Conservation (phyloP, 2,113 vertebrate species). For the Perca fluviatilis region DNA sequence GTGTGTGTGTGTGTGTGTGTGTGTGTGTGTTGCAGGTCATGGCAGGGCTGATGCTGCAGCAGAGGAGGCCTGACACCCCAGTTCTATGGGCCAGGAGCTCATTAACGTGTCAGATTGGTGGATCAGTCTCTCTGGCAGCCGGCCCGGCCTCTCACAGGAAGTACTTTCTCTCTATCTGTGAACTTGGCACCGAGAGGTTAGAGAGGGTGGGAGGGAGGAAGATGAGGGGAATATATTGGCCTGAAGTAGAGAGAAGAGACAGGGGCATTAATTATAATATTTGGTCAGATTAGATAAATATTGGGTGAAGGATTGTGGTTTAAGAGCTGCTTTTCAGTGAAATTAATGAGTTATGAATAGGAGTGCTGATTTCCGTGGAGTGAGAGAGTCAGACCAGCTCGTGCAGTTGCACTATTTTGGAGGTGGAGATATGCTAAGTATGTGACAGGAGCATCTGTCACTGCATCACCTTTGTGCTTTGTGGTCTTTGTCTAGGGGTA, state of each 20-base stretch:
- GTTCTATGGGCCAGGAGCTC: slow-evolving; percentile 87
- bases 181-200: slow-evolving; percentile 82
- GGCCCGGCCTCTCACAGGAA: slow-evolving; percentile 86
- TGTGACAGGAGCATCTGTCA: slow-evolving; percentile 76
- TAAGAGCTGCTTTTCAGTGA: slow-evolving; percentile 51
- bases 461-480: slow-evolving; percentile 77
- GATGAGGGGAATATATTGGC: slow-evolving; percentile 55
- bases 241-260: slow-evolving; percentile 45
- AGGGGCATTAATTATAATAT: slow-evolving; percentile 76
- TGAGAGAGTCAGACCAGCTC: slow-evolving; percentile 24
- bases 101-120: slow-evolving; percentile 97
- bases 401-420: slow-evolving; percentile 54
- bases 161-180: slow-evolving; percentile 81
- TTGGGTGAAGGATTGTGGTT: slow-evolving; percentile 65
- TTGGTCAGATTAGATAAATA: slow-evolving; percentile 79
- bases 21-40: slow-evolving; percentile 60
- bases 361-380: slow-evolving; percentile 19
- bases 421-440: slow-evolving; percentile 74
- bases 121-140: slow-evolving; percentile 89
- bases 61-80: slow-evolving; percentile 86
- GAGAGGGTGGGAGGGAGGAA: slow-evolving; percentile 49
- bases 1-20: slow-evolving; percentile 30
- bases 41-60: slow-evolving; percentile 68
- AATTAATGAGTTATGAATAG: slow-evolving; percentile 42
- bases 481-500: slow-evolving; percentile 69